A percentile compares a stretch with the other conserved stretches of the same genome.
Conservation (phyloP, 1,140 invertebrate species). For the Zaprionus ghesquierei region DNA sequence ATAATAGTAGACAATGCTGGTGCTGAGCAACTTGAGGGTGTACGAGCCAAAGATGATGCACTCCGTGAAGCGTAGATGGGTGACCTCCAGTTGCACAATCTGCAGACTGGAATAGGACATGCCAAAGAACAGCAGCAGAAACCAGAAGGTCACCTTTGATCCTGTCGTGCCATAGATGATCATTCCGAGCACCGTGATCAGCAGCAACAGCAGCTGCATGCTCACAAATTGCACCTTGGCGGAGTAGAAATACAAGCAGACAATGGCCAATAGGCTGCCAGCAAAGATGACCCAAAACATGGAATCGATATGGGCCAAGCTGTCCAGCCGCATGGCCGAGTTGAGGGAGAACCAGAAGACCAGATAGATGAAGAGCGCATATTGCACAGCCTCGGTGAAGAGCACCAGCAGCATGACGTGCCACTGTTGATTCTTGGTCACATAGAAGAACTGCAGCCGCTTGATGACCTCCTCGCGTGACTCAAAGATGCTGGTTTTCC, state of each 20-base stretch:
- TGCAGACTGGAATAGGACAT: conserved; percentile 67
- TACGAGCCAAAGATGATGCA: conserved; percentile 56
- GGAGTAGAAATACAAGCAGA: conserved; percentile 56
- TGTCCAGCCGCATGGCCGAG: conserved; percentile 49
- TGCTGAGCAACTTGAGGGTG: conserved; percentile 59
- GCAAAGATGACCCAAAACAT: conserved; percentile 75
- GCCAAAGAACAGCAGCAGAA: conserved; percentile 68
- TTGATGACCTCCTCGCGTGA: conserved; percentile 65
- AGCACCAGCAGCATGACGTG: conserved; percentile 65
- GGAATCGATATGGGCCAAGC: conserved; percentile 49
- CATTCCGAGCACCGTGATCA: conserved; percentile 63
- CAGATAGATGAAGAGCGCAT: conserved; percentile 71
- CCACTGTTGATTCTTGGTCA: conserved; percentile 78
- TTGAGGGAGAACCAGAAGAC: conserved; percentile 76
- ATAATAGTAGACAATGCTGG: conserved; percentile 65
- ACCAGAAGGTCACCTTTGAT: conserved; percentile 62
- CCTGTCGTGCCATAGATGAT: conserved; percentile 61
- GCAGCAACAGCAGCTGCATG: conserved; percentile 51
- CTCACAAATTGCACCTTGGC: conserved; percentile 71
- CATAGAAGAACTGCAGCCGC: conserved; percentile 75
- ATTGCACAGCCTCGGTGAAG: conserved; percentile 73
- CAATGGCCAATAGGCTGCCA: conserved; percentile 48
- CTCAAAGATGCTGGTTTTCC: conserved; percentile 74
- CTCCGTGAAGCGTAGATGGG: conserved; percentile 69
- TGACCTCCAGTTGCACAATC: conserved; percentile 66